Conservation (phyloP, 2,113 vertebrate genomes). For the Noctilio leporinus region DNA sequence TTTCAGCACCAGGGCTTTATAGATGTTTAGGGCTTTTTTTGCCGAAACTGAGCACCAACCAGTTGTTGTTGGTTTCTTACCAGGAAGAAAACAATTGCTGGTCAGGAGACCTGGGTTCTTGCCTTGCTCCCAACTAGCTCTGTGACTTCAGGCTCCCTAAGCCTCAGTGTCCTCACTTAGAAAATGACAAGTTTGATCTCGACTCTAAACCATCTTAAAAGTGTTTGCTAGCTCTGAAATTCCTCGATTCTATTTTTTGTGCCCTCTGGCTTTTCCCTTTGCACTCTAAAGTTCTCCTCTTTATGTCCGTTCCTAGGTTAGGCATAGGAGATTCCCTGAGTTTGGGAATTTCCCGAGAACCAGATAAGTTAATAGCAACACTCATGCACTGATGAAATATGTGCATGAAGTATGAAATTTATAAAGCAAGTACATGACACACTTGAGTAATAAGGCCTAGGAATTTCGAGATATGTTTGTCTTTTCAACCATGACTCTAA, state of each 20-base stretch:
- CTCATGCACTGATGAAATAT: background rate
- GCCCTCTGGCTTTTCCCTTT: constrained; percentile 18
- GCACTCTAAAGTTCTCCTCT: background rate
- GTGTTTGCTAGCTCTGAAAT: constrained; percentile 21
- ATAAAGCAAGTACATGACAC: background rate
- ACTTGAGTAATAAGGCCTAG: background rate
- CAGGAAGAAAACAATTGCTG: background rate
- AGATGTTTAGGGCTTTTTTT: background rate
- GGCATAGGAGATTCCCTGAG: background rate
- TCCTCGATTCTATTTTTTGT: constrained; percentile 37
- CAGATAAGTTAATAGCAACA: background rate
- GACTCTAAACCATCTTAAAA: constrained; percentile 30
- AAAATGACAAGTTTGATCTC: constrained; percentile 47
- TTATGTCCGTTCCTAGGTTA: background rate
- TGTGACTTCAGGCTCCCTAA: background rate
- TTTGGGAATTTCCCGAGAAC: constrained; percentile 14
- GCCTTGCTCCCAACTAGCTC: background rate
- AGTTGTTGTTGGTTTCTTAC: too few relatives aligned
- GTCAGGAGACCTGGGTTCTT: background rate
- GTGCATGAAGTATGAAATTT: background rate
- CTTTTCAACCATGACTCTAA: background rate
- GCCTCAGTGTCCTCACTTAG: constrained; percentile 18
- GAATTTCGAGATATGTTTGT: background rate
- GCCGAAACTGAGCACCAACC: background rate
- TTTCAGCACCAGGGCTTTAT: constrained; percentile 6